phyloP scores from a whole-genome alignment of 2,797 vertebrate genomes.

The Sebastes cheni region DNA sequence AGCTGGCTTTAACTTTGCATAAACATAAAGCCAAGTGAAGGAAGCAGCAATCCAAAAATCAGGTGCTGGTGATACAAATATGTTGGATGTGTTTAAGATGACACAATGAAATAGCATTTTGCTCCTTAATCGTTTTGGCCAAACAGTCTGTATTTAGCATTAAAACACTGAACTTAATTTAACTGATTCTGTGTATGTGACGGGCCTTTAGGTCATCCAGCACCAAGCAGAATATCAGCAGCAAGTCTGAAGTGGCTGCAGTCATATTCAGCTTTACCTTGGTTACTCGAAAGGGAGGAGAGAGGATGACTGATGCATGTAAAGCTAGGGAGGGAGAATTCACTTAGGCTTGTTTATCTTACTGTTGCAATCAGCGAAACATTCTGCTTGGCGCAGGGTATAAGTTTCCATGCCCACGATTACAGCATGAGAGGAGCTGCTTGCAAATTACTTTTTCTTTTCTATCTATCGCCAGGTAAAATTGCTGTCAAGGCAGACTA shows the following conservation, averaged over 20 bases:
- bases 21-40: background rate
- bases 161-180: background rate
- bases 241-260: background rate
- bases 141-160: background rate
- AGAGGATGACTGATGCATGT: constrained; percentile 31
- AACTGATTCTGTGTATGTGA: background rate
- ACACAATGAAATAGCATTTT: background rate
- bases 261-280: background rate
- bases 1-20: background rate
- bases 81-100: background rate
- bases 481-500: background rate
- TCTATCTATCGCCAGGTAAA: background rate
- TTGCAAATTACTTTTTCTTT: background rate
- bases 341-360: constrained; percentile 20
- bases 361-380: background rate
- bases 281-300: constrained; percentile 20
- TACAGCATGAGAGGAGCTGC: background rate
- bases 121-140: background rate
- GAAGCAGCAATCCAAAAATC: background rate
- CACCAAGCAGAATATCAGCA: background rate
- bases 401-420: background rate
- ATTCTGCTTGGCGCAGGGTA: background rate
- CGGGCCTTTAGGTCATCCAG: no score
- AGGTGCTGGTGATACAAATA: background rate
- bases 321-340: background rate